Percentiles rank a stretch among this genome's conserved stretches.
Evolutionary conservation across 2,113 vertebrate genomes (phyloP).

Genomic region (Ceyx cyanopectus): DNA sequence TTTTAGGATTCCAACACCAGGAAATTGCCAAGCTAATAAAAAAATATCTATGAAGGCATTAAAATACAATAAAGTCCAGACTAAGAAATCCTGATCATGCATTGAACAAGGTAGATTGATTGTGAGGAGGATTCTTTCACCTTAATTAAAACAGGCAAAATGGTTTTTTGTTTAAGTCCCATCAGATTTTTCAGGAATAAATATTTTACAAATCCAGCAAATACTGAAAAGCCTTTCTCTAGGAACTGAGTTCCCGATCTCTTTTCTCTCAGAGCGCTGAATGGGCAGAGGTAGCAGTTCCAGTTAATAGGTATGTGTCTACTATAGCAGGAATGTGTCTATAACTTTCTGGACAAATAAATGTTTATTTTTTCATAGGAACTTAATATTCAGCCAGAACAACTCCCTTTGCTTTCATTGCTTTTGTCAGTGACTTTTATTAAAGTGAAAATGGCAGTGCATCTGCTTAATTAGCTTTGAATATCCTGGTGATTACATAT

Average conservation of each 20-base stretch:
- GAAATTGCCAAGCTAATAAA: neutral
- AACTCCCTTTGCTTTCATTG: conserved; percentile 25
- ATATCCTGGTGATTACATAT: conserved; percentile 74
- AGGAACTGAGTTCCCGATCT: neutral
- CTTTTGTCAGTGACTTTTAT: conserved; percentile 68
- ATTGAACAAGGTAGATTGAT: neutral
- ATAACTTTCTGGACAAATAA: neutral
- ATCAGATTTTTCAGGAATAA: neutral
- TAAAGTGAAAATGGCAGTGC: conserved; percentile 71
- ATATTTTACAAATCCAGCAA: neutral
- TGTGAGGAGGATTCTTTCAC: neutral
- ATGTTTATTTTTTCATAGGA: conserved; percentile 36
- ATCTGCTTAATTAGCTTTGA: conserved; percentile 77
- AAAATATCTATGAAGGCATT: neutral
- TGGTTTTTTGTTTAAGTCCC: neutral
- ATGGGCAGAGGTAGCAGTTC: neutral
- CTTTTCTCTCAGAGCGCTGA: neutral
- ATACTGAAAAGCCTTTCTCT: neutral
- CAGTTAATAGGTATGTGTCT: neutral
- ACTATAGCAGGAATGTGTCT: neutral
- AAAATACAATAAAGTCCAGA: neutral
- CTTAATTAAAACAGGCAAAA: neutral
- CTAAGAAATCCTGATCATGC: neutral
- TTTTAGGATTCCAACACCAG: neutral
- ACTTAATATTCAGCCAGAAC: conserved; percentile 12